Base-by-base conservation (phyloP, 2,113 vertebrate species). In the Toxostoma redivivum region DNA sequence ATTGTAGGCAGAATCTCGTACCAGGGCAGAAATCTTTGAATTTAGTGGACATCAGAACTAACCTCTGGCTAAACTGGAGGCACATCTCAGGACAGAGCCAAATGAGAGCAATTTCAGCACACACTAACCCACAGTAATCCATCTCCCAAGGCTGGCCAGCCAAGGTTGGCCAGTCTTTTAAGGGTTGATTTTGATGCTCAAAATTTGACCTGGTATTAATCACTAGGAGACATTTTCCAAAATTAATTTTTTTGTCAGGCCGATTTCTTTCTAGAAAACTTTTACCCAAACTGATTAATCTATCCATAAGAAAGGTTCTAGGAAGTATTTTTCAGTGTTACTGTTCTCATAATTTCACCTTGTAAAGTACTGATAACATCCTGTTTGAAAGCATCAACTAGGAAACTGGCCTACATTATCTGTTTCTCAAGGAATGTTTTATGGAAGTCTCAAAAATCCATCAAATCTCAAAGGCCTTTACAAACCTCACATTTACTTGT, bases 1-100 rank as follows among this genome's bases (percentile, higher is more conserved):
- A 6, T 5, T 31, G 7, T 1, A 5, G 17, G 33, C 30, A 82
- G 81, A 77, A 47, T 19, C 23, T 47, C 0, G 0, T 17, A 31
- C 24, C 27, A 30, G 23, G 44, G 37, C 65, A 79, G 33, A 44
- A 69, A 21, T 21, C 33, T 30, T 30, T 66, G 47, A 77, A 54
- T 67, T 85, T 69, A 65, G 45, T 50, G 37, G 35, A 25, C 31
- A 31, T 57, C 16, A 42, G 38, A 53, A 45, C 33, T 48, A 35
- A 12, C 33, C 80, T 76, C 31, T 77, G 50, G 33, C 33, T 86
- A 27, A 81, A 74, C n/a, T n/a, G 61, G 28, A n/a, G 67, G 10
- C 22, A 38, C 28, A 48, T 37, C 20, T 80, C 58, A 88, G 21
- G 61, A 61, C 30, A 73, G 51, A 92, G 30, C 16, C 33, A 54